phyloP scores from a whole-genome alignment of 2,797 vertebrate species.

The Galaxias olidus region DNA sequence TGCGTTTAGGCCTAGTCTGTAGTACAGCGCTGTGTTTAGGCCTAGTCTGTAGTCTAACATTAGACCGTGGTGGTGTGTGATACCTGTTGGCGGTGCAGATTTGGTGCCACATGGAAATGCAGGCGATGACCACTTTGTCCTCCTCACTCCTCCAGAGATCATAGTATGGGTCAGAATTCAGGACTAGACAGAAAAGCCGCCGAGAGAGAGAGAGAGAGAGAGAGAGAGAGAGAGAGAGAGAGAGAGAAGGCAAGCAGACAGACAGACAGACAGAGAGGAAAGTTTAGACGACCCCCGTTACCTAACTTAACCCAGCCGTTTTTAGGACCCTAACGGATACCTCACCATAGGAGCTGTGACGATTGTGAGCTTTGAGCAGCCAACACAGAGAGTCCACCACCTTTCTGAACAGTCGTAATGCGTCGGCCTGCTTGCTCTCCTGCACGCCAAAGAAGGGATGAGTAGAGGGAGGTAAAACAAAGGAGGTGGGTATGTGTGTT shows the following conservation, averaged over 20 bases:
- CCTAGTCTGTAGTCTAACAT: background rate
- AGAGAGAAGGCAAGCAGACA: conserved; percentile 13
- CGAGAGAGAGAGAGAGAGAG: background rate
- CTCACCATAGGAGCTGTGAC: conserved; percentile 70
- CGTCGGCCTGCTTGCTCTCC: conserved; percentile 77
- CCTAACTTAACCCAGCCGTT: background rate
- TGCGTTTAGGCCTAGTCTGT: no score
- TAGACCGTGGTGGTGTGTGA: background rate
- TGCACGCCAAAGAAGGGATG: conserved; percentile 40
- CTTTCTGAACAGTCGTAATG: conserved; percentile 75
- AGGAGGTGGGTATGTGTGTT: background rate
- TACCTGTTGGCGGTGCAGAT: conserved; percentile 82
- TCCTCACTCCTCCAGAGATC: conserved; percentile 85
- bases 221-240: background rate
- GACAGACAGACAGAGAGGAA: background rate
- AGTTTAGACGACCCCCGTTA: background rate
- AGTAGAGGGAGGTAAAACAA: background rate
- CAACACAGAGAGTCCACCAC: conserved; percentile 83
- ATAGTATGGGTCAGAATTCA: conserved; percentile 84
- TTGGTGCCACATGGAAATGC: conserved; percentile 81
- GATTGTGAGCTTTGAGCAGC: conserved; percentile 77
- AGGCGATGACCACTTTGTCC: conserved; percentile 71
- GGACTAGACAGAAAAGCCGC: conserved; percentile 71
- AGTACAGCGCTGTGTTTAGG: background rate
- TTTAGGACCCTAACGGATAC: background rate